Base-by-base conservation (phyloP, 2,888 invertebrate species). In the Druceiella hillmani region DNA sequence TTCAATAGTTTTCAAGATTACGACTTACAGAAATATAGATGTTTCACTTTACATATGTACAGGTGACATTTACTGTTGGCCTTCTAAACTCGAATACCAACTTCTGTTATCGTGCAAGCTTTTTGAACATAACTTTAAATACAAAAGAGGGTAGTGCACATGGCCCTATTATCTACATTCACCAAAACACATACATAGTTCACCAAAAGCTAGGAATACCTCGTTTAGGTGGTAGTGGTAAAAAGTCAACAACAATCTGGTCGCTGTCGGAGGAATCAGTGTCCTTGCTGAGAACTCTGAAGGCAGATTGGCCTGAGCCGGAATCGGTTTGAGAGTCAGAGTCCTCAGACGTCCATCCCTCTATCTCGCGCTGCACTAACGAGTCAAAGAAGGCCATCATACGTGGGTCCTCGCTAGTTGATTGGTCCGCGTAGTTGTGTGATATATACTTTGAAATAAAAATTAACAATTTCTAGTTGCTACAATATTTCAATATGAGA, bases 311-410 rank as follows among this genome's bases (percentile, higher is more conserved):
- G 7, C 24, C 28, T 4, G 36, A 36, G 12, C 61, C 62, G 20
- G 62, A 50, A 43, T 63, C 55, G 56, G 64, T 62, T 39, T 68
- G 55, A 33, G 72, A 58, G 55, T 66, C 58, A 2, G 71, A 62
- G 41, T 78, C 77, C 33, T 76, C 79, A 1, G 74, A 79, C 32
- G 78, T 70, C 73, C 85, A 87, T 3, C 81, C 82, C 64, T 91
- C 91, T 44, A 92, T 79, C 60, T 93, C 93, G 26, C 91, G 78
- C 59, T 93, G 92, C 16, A 95, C 88, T 13, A 94, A 67, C 7
- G 90, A 87, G 67, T 95, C 94, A 56, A 95, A 95, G 68, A 94
- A 94, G 17, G 94, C 94, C 85, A 95, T 87, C 94, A 95, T 95
- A 35, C 90, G 77, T 0, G 89, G 85, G 63, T 95, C 94, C 62